phyloP scores from a whole-genome alignment of 2,797 vertebrate species.

The Xenentodon cancila region DNA sequence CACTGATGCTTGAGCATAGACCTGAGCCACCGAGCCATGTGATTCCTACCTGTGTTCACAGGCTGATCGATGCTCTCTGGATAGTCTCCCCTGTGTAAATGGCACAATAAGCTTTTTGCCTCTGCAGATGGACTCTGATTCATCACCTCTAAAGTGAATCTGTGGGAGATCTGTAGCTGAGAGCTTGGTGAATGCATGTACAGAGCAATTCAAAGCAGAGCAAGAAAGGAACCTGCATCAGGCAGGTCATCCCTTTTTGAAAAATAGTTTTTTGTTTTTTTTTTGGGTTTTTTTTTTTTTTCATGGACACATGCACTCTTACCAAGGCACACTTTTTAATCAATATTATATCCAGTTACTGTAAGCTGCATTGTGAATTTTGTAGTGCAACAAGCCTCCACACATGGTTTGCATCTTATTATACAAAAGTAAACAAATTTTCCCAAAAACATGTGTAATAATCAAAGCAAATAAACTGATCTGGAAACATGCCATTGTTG shows the following conservation, averaged over 20 bases:
- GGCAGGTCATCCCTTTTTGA: constrained; percentile 17
- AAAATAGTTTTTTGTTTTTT: constrained; percentile 11
- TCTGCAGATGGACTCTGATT: constrained; percentile 65
- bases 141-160: constrained; percentile 65
- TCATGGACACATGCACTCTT: constrained; percentile 11
- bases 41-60: constrained; percentile 51
- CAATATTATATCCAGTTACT: not conserved
- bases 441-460: no score
- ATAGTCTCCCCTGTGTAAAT: constrained; percentile 70
- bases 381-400: constrained; percentile 1
- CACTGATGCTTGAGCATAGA: constrained; percentile 36
- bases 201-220: constrained; percentile 31
- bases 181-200: constrained; percentile 41
- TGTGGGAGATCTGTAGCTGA: constrained; percentile 41
- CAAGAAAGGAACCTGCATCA: constrained; percentile 18
- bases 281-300: constrained; percentile 19
- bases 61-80: constrained; percentile 68
- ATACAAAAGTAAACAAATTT: no score
- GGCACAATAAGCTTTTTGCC: constrained; percentile 71
- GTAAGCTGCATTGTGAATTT: constrained; percentile 3
- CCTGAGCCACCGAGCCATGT: constrained; percentile 50
- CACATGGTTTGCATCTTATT: no score
- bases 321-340: not conserved
- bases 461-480: no score
- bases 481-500: no score